Conservation (phyloP, 2,888 invertebrate genomes). For the Cephalotes varians region DNA sequence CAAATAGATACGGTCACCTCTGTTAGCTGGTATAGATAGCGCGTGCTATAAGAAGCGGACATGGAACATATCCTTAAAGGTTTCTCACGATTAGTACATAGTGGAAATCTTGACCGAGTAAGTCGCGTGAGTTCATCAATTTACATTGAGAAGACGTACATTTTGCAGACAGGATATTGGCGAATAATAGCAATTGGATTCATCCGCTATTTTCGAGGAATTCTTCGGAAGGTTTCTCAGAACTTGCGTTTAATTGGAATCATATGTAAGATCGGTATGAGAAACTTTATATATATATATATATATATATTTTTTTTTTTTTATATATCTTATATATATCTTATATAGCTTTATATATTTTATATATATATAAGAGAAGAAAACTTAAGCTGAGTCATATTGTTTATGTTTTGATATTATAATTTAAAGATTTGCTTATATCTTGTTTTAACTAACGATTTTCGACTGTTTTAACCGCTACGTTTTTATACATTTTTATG, state of each 20-base stretch:
- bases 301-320: too few relatives aligned
- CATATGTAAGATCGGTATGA: background rate
- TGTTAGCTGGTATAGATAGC: background rate
- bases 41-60: background rate
- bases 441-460: background rate
- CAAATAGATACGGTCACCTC: constrained; percentile 27
- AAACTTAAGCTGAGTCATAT: background rate
- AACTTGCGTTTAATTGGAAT: background rate
- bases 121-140: constrained; percentile 10
- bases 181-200: constrained; percentile 12
- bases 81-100: constrained; percentile 15
- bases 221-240: background rate
- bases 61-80: background rate
- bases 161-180: background rate
- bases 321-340: too few relatives aligned
- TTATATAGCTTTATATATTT: too few relatives aligned
- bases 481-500: too few relatives aligned
- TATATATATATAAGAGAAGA: too few relatives aligned
- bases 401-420: background rate
- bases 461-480: too few relatives aligned
- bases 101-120: background rate
- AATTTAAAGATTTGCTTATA: background rate
- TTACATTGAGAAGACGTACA: background rate
- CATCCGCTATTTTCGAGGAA: background rate
- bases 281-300: constrained; percentile 2